phyloP scores from a whole-genome alignment of 2,888 invertebrate genomes.

The Erpobdella octoculata region DNA sequence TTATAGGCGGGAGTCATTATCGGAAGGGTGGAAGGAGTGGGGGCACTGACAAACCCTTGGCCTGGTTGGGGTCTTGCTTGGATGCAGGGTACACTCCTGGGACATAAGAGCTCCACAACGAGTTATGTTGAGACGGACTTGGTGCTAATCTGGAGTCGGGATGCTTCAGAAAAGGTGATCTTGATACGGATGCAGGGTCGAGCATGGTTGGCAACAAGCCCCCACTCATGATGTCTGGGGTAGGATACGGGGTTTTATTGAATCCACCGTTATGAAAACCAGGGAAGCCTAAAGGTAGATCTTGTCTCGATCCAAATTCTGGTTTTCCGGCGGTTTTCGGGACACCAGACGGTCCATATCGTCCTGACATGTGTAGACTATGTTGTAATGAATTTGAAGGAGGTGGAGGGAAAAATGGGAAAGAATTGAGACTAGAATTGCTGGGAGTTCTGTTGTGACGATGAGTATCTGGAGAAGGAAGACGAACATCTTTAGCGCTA shows the following conservation, averaged over 20 bases:
- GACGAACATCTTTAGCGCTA: not conserved
- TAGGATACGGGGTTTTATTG: not conserved
- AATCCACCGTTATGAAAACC: not conserved
- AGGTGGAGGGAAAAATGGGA: constrained; percentile 8
- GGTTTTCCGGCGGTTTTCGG: not conserved
- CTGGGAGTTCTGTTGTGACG: not conserved
- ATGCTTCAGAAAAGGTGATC: not conserved
- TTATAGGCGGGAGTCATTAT: not conserved
- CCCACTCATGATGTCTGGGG: not conserved
- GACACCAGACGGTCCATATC: not conserved
- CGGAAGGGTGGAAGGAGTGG: constrained; percentile 18
- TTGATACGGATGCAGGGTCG: not conserved
- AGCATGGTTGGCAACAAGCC: not conserved
- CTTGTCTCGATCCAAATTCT: too few species aligned
- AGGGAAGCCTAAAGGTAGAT: not conserved
- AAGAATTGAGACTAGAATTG: constrained; percentile 3
- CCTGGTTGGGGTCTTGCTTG: not conserved
- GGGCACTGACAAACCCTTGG: not conserved
- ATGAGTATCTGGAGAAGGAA: not conserved
- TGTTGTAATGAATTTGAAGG: not conserved
- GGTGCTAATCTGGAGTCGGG: not conserved
- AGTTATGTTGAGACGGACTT: not conserved
- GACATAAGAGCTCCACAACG: not conserved
- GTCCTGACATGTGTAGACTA: not conserved
- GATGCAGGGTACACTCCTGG: constrained; percentile 18